These are phyloP conservation scores for Lates japonicus DNA, from an alignment of 2,797 vertebrate genomes.

Conservation along the genomic window DNA sequence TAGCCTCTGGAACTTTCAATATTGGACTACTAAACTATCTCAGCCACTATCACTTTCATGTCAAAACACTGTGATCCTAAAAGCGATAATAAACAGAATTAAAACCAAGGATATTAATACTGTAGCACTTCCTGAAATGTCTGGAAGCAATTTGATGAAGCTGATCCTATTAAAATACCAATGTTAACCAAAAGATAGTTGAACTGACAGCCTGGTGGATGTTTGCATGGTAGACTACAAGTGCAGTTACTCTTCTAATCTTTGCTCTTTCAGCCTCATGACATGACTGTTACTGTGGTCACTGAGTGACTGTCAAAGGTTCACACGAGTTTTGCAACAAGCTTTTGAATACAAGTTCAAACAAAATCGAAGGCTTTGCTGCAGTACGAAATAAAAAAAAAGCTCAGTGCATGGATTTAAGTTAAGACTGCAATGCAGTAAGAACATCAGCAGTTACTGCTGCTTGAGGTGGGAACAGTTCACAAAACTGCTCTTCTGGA, in stretches of 20 bases:
- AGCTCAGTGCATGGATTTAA: conserved; percentile 23
- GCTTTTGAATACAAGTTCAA: conserved; percentile 47
- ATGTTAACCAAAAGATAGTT: background rate
- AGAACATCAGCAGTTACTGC: conserved; percentile 51
- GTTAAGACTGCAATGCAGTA: conserved; percentile 75
- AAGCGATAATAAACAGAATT: conserved; percentile 9
- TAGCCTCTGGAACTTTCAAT: background rate
- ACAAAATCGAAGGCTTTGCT: conserved; percentile 47
- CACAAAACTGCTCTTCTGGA: conserved; percentile 7
- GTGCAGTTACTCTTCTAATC: conserved; percentile 30
- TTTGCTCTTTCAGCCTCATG: conserved; percentile 42
- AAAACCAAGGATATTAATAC: background rate
- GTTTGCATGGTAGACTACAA: conserved; percentile 27
- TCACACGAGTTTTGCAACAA: conserved; percentile 57
- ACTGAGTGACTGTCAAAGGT: conserved; percentile 30
- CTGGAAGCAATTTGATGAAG: background rate
- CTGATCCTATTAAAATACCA: conserved; percentile 8
- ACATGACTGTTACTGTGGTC: conserved; percentile 24
- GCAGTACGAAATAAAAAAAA: conserved; percentile 40
- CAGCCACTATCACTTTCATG: background rate
- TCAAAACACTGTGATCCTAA: conserved; percentile 14
- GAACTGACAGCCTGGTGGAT: background rate
- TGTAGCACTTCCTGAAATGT: background rate
- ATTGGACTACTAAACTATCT: background rate
- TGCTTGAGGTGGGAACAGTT: conserved; percentile 22